These are phyloP conservation scores for Eupeodes latifasciatus DNA, from an alignment of 2,888 invertebrate species.

Conservation along the genomic window DNA sequence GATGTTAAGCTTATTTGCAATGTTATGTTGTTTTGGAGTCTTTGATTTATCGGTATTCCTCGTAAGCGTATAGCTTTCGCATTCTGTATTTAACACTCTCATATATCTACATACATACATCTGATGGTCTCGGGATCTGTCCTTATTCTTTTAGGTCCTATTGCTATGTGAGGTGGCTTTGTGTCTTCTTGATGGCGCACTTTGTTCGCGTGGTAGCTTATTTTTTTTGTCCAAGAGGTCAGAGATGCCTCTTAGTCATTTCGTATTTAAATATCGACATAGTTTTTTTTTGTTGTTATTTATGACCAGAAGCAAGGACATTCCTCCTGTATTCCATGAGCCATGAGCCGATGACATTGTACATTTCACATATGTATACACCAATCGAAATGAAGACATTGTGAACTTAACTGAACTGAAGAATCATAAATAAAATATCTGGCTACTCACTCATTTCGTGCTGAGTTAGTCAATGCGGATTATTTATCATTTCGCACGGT, in stretches of 20 bases:
- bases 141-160: conserved; percentile 16
- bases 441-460: conserved; percentile 64
- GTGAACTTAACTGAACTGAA: not conserved
- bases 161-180: conserved; percentile 26
- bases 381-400: conserved; percentile 66
- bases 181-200: conserved; percentile 52
- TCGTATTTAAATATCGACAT: conserved; percentile 21
- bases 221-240: conserved; percentile 28
- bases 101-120: not conserved
- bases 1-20: conserved; percentile 58
- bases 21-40: conserved; percentile 50
- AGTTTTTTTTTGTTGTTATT: conserved; percentile 30
- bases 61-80: not conserved
- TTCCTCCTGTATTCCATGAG: conserved; percentile 22
- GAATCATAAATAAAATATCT: conserved; percentile 63
- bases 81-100: conserved; percentile 44
- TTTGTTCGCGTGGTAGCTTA: conserved; percentile 67
- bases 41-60: conserved; percentile 63
- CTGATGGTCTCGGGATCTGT: not conserved
- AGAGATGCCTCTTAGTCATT: conserved; percentile 28
- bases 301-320: conserved; percentile 71
- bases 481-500: conserved; percentile 68
- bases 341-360: conserved; percentile 43
- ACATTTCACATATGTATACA: conserved; percentile 29
- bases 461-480: conserved; percentile 64